These are phyloP conservation scores for Scytalopus superciliaris DNA, from an alignment of 2,113 vertebrate species.

Conservation along the genomic window DNA sequence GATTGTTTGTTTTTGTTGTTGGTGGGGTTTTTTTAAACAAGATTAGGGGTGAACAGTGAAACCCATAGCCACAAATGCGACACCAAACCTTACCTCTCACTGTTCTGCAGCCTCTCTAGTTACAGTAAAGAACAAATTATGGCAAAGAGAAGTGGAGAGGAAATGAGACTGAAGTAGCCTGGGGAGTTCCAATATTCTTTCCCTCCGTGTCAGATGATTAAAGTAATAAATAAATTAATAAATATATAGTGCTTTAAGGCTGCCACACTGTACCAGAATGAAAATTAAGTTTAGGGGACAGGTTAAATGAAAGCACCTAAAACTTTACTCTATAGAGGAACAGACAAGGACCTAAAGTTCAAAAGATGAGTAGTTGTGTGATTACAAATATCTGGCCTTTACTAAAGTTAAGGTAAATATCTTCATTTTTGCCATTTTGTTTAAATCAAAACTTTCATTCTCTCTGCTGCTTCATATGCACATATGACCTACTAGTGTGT, in stretches of 20 bases:
- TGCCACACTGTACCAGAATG: background rate
- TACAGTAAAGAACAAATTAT: rapidly evolving
- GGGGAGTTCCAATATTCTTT: background rate
- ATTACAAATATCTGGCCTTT: background rate
- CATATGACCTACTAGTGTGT: background rate
- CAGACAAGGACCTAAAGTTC: background rate
- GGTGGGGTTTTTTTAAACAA: background rate
- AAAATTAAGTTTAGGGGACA: background rate
- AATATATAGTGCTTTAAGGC: background rate
- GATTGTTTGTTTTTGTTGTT: background rate
- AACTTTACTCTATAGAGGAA: background rate
- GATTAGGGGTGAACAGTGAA: background rate
- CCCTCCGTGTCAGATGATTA: background rate
- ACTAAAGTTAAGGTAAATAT: background rate
- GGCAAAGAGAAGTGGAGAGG: background rate
- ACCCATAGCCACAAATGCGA: background rate
- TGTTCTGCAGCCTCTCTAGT: background rate
- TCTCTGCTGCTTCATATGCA: background rate
- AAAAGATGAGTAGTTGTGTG: background rate
- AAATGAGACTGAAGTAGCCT: rapidly evolving
- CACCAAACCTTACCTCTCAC: background rate
- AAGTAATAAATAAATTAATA: background rate
- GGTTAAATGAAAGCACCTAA: background rate
- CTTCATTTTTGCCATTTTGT: background rate
- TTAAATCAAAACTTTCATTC: background rate